Evolutionary conservation across 1,140 invertebrate species (phyloP).

Genomic region (Drosophila kikkawai): DNA sequence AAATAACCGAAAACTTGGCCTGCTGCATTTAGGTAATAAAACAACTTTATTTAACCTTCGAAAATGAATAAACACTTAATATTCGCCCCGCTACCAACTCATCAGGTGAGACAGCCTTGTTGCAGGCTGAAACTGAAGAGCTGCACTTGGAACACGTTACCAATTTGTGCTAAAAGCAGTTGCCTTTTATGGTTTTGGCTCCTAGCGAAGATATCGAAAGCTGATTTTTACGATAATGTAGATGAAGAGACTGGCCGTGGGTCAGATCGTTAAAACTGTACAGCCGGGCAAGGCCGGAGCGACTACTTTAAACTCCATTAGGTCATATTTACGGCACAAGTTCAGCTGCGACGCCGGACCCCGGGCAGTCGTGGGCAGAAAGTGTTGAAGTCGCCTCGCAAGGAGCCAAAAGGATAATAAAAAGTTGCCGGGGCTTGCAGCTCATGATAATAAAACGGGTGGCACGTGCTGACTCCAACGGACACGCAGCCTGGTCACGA

Average conservation of each 20-base stretch:
- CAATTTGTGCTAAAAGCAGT: slow-evolving; percentile 72
- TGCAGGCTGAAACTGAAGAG: background rate
- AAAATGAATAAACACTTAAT: slow-evolving; percentile 11
- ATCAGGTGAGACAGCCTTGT: background rate
- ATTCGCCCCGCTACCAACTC: background rate
- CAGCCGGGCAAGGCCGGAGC: slow-evolving; percentile 21
- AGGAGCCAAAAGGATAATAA: slow-evolving; percentile 72
- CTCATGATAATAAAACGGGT: slow-evolving; percentile 80
- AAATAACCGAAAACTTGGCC: too few species aligned
- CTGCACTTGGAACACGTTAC: slow-evolving; percentile 68
- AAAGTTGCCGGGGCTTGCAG: slow-evolving; percentile 68
- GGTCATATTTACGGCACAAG: slow-evolving; percentile 74
- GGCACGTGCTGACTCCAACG: slow-evolving; percentile 76
- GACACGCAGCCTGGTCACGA: slow-evolving; percentile 78
- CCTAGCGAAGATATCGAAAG: slow-evolving; percentile 55
- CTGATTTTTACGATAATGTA: slow-evolving; percentile 78
- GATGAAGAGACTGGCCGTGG: slow-evolving; percentile 52
- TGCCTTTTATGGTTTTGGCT: slow-evolving; percentile 34
- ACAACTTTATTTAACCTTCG: background rate
- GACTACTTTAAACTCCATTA: slow-evolving; percentile 78
- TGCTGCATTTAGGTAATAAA: background rate
- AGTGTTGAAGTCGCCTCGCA: slow-evolving; percentile 68
- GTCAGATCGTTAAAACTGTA: slow-evolving; percentile 57
- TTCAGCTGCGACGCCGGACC: slow-evolving; percentile 17
- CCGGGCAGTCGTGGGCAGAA: slow-evolving; percentile 37